Conservation (phyloP, 2,113 vertebrate genomes). For the Harpagus bidentatus region DNA sequence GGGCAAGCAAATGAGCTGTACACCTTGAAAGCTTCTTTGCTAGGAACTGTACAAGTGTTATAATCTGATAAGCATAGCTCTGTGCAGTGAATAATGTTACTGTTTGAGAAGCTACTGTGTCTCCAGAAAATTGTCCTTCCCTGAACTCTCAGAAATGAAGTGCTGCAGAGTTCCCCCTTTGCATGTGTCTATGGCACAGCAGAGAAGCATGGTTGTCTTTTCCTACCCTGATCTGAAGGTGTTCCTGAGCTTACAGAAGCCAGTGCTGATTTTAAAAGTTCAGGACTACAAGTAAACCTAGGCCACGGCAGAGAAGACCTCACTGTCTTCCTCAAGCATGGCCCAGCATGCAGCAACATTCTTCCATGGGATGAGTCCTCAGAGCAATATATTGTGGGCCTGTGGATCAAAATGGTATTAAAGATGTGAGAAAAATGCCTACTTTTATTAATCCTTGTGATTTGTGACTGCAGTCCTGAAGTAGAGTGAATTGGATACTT, state of each 20-base stretch:
- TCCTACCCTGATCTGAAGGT: not conserved
- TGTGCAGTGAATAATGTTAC: not conserved
- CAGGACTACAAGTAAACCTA: not conserved
- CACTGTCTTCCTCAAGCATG: not conserved
- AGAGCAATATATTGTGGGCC: not conserved
- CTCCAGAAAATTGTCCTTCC: not conserved
- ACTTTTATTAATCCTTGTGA: not conserved
- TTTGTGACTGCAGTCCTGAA: constrained; percentile 30
- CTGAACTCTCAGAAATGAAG: not conserved
- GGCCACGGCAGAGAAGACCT: not conserved
- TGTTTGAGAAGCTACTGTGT: not conserved
- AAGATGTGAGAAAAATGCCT: not conserved
- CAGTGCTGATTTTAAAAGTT: not conserved
- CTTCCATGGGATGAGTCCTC: not conserved
- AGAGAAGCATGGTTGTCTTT: not conserved
- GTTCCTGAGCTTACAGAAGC: not conserved
- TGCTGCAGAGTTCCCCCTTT: not conserved
- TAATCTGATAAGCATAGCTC: not conserved
- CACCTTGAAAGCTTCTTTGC: not conserved
- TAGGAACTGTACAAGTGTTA: not conserved
- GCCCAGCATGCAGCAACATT: not conserved
- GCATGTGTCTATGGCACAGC: not conserved
- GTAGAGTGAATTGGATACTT: constrained; percentile 46
- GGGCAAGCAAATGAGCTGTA: not conserved
- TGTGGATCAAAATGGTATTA: not conserved